Conservation (phyloP, 2,797 vertebrate species). For the Pelochelys cantorii region DNA sequence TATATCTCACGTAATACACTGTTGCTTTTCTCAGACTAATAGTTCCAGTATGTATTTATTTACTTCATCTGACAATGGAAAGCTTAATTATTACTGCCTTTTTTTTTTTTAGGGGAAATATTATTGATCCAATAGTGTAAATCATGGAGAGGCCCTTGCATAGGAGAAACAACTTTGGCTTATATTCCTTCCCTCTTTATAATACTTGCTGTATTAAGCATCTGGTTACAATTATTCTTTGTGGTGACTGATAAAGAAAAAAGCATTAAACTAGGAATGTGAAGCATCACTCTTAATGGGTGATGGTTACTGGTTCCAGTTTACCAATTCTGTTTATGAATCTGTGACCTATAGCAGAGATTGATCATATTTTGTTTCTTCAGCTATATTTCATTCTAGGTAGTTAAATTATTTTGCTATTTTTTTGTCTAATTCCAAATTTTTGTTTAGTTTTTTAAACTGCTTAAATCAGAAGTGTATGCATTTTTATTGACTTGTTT, state of each 20-base stretch:
- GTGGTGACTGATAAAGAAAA: background rate
- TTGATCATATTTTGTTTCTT: background rate
- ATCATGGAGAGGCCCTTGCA: background rate
- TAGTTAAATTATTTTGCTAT: background rate
- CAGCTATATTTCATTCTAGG: background rate
- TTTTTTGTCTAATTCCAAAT: slow-evolving; percentile 36
- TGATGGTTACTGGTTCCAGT: too few relatives aligned
- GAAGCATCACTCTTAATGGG: too few relatives aligned
- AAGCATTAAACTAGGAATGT: background rate
- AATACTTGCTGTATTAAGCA: background rate
- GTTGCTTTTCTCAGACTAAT: background rate
- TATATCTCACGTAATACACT: background rate
- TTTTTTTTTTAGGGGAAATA: background rate
- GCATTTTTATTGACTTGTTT: slow-evolving; percentile 63
- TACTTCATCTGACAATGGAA: background rate
- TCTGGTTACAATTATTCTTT: background rate
- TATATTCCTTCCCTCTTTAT: background rate
- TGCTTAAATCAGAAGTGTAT: slow-evolving; percentile 59
- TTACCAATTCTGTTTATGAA: too few relatives aligned
- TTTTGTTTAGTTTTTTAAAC: slow-evolving; percentile 1
- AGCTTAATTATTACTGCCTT: background rate
- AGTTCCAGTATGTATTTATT: background rate
- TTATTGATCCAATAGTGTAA: background rate
- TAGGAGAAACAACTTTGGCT: background rate
- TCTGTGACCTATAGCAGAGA: background rate